Percentiles rank a stretch among this genome's conserved stretches.
phyloP scores from a whole-genome alignment of 2,888 invertebrate species.

The Nasonovia ribisnigri region DNA sequence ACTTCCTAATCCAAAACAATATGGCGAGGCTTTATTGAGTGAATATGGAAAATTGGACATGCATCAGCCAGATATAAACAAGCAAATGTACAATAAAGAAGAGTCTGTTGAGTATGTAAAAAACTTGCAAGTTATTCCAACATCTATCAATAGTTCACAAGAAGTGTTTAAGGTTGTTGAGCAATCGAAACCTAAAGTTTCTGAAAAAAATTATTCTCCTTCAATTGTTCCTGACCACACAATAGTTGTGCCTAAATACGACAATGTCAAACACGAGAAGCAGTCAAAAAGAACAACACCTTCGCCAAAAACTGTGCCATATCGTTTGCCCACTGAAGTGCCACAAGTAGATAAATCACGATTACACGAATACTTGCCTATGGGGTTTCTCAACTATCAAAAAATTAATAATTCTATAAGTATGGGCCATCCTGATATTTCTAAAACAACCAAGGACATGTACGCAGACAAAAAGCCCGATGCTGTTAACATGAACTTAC shows the following conservation, averaged over 20 bases:
- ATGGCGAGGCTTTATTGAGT: constrained; percentile 23
- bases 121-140: not conserved
- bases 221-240: not conserved
- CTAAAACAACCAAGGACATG: constrained; percentile 43
- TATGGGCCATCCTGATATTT: constrained; percentile 21
- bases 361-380: constrained; percentile 48
- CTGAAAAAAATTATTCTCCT: constrained; percentile 46
- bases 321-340: constrained; percentile 39
- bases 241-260: constrained; percentile 49
- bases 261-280: constrained; percentile 43
- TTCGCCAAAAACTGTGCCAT: constrained; percentile 52
- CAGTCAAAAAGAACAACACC: constrained; percentile 60
- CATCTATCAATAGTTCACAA: not conserved
- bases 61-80: constrained; percentile 41
- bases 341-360: constrained; percentile 46
- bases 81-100: constrained; percentile 52
- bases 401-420: constrained; percentile 58
- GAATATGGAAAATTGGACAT: constrained; percentile 57
- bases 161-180: constrained; percentile 37
- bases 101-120: constrained; percentile 43
- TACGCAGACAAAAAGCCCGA: constrained; percentile 51
- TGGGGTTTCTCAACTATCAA: constrained; percentile 60
- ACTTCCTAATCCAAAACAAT: constrained; percentile 43
- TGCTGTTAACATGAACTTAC: constrained; percentile 28
- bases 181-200: constrained; percentile 32